Conservation (phyloP, 2,113 vertebrate species). For the Proterorhinus semilunaris region DNA sequence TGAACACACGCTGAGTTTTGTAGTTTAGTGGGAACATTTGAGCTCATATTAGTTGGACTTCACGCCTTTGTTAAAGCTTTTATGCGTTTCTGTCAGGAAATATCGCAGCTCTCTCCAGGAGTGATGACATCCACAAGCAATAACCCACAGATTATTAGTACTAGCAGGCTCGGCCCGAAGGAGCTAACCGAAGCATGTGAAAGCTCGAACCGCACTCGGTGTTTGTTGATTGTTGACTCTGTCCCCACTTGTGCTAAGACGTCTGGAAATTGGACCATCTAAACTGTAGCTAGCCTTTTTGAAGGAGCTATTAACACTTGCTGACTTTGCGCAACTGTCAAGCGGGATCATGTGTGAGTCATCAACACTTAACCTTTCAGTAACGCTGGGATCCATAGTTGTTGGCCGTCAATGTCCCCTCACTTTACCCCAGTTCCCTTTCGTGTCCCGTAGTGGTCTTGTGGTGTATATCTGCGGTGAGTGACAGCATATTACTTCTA, state of each 20-base stretch:
- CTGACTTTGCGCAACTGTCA: constrained; percentile 28
- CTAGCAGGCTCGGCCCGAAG: neutral
- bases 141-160: constrained; percentile 3
- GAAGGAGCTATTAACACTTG: constrained; percentile 20
- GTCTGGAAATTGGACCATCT: neutral
- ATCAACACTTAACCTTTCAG: constrained; percentile 43
- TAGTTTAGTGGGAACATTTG: neutral
- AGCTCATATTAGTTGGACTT: constrained; percentile 9
- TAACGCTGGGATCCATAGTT: constrained; percentile 46
- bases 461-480: constrained; percentile 71
- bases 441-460: constrained; percentile 64
- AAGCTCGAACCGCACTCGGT: neutral
- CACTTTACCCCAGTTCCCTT: constrained; percentile 62
- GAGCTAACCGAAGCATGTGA: neutral
- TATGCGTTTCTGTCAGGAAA: neutral
- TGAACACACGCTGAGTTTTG: neutral
- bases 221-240: neutral
- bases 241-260: neutral
- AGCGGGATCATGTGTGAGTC: constrained; percentile 44
- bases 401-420: constrained; percentile 47
- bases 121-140: constrained; percentile 8
- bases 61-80: constrained; percentile 10
- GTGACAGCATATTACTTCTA: constrained; percentile 71
- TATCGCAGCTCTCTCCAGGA: neutral
- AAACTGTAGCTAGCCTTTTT: constrained; percentile 2